phyloP scores from a whole-genome alignment of 2,797 vertebrate genomes.

The Amazonetta brasiliensis region DNA sequence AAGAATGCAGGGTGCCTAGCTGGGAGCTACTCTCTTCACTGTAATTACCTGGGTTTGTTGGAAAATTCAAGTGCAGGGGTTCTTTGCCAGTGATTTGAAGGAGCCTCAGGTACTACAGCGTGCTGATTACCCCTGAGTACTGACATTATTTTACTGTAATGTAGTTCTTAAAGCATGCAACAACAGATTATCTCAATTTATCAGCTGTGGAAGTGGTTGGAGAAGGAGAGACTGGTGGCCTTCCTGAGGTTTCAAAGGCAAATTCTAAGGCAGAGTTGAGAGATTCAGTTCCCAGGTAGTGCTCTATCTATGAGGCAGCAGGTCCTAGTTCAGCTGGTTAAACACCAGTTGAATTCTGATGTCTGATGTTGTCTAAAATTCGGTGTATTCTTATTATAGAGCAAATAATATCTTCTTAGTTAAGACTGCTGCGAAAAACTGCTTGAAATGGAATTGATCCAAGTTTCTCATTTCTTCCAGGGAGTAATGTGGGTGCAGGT shows the following conservation, averaged over 20 bases:
- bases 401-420: not conserved
- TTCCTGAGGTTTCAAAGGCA: not conserved
- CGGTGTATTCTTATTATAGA: not conserved
- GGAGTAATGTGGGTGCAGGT: not conserved
- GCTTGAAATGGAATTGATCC: not conserved
- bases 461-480: not conserved
- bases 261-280: not conserved
- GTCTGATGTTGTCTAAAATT: not conserved
- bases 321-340: not conserved
- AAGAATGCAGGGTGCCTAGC: not conserved
- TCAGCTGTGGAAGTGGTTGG: not conserved
- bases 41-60: not conserved
- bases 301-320: rapidly evolving
- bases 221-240: not conserved
- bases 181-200: not conserved
- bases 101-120: not conserved
- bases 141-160: not conserved
- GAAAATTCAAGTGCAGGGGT: not conserved
- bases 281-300: not conserved
- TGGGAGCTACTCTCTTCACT: not conserved
- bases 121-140: not conserved
- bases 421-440: not conserved
- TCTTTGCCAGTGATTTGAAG: not conserved
- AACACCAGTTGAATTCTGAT: not conserved
- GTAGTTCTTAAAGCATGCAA: not conserved